These are phyloP conservation scores for Invenusta paracnida DNA, from an alignment of 2,888 invertebrate genomes.

Conservation along the genomic window DNA sequence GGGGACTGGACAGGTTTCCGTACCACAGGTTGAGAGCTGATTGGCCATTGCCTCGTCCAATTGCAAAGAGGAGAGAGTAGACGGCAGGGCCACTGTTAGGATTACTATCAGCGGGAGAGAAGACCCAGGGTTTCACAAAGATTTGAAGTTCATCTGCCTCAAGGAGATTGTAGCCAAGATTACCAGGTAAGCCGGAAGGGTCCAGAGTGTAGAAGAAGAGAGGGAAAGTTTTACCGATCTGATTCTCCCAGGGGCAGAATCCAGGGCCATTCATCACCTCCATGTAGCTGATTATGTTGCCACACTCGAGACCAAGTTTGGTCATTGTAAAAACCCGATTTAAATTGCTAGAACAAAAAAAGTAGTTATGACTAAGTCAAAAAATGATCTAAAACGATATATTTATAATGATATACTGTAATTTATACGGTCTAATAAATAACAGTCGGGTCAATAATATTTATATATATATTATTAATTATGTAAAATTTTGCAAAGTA, in stretches of 20 bases:
- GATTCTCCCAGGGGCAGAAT: neutral
- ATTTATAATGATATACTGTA: too few relatives aligned
- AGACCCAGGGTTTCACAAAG: neutral
- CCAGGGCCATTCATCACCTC: neutral
- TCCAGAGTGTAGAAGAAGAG: neutral
- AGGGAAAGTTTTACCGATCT: neutral
- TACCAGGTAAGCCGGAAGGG: neutral
- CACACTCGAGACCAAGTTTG: neutral
- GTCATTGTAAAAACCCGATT: neutral
- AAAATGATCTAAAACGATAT: too few relatives aligned
- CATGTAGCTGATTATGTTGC: neutral
- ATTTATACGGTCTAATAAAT: too few relatives aligned
- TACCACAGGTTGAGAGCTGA: neutral
- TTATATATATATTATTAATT: too few relatives aligned
- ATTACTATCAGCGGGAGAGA: too few relatives aligned
- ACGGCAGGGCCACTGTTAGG: neutral
- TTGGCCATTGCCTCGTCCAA: neutral
- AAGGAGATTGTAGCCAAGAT: neutral
- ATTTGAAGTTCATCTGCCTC: neutral
- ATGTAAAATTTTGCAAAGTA: too few relatives aligned
- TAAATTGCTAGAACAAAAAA: neutral
- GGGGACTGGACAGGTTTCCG: neutral
- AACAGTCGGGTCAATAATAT: too few relatives aligned
- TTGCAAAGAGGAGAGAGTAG: neutral
- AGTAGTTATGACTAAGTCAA: too few relatives aligned